Percentiles rank a stretch among this genome's conserved stretches.
Evolutionary conservation across 2,113 vertebrate genomes (phyloP).

Genomic region (Cacatua alba): DNA sequence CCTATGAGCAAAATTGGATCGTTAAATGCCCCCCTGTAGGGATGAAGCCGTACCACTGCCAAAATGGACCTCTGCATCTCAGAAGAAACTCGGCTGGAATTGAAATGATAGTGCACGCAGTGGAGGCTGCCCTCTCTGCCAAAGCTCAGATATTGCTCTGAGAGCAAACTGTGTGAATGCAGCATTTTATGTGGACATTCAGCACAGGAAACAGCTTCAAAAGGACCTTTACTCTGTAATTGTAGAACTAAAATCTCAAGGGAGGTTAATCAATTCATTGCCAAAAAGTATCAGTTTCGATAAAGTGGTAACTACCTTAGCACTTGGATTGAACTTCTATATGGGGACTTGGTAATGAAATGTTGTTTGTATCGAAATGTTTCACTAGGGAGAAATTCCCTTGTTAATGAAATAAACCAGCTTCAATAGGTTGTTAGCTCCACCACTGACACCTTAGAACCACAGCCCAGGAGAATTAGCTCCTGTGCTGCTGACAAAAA

Average conservation of each 20-base stretch:
- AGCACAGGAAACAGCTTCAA: not conserved
- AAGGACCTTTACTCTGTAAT: not conserved
- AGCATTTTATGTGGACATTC: not conserved
- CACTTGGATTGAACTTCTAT: not conserved
- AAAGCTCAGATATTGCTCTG: not conserved
- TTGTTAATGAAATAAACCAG: slow-evolving; percentile 48
- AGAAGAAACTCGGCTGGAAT: not conserved
- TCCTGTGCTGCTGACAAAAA: not conserved
- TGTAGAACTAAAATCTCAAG: not conserved
- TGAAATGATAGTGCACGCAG: not conserved
- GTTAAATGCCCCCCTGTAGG: not conserved
- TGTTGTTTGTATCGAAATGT: slow-evolving; percentile 7
- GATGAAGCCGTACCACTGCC: not conserved
- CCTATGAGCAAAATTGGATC: not conserved
- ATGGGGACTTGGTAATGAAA: slow-evolving; percentile 11
- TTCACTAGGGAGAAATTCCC: slow-evolving; percentile 46
- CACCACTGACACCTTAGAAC: not conserved
- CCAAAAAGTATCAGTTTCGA: not conserved
- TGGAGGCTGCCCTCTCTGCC: not conserved
- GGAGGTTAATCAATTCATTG: not conserved
- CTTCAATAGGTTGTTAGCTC: slow-evolving; percentile 31
- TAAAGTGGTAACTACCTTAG: slow-evolving; percentile 29
- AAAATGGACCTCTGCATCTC: not conserved
- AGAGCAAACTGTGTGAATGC: not conserved
- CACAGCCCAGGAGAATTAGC: not conserved